Evolutionary conservation across 2,888 invertebrate genomes (phyloP).

Genomic region (Conops quadrifasciatus): DNA sequence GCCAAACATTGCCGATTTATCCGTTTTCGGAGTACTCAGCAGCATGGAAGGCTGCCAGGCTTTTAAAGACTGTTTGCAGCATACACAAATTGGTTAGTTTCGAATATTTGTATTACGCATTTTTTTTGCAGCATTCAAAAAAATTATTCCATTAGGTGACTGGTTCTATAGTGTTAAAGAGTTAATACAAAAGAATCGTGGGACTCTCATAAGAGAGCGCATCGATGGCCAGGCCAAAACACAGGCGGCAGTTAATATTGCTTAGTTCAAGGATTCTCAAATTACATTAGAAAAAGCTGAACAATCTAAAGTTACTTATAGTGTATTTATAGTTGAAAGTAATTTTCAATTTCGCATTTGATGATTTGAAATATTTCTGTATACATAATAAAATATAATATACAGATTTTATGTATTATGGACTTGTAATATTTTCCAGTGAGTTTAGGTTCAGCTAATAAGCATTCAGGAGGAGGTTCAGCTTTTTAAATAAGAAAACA

Average conservation of each 20-base stretch:
- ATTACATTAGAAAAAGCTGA: not conserved
- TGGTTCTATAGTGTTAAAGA: conserved; percentile 82
- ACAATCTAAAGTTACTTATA: not conserved
- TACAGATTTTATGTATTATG: no score
- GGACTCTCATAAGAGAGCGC: conserved; percentile 55
- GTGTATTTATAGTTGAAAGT: not conserved
- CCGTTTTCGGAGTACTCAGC: conserved; percentile 88
- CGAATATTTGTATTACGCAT: not conserved
- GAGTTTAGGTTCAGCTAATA: no score
- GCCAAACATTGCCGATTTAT: conserved; percentile 92
- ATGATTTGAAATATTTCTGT: no score
- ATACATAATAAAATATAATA: no score
- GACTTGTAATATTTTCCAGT: no score
- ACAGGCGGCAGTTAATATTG: conserved; percentile 31
- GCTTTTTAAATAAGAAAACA: no score
- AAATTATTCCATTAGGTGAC: conserved; percentile 49
- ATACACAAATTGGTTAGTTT: conserved; percentile 74
- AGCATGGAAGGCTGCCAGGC: conserved; percentile 94
- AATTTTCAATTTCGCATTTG: not conserved
- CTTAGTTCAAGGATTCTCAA: conserved; percentile 5
- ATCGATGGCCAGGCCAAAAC: conserved; percentile 50
- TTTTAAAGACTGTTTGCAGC: conserved; percentile 79
- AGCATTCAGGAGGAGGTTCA: no score
- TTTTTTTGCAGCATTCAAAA: not conserved
- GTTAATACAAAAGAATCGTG: conserved; percentile 57